phyloP scores from a whole-genome alignment of 92 coral and sea anemone genomes.

The Palythoa heliodiscus region DNA sequence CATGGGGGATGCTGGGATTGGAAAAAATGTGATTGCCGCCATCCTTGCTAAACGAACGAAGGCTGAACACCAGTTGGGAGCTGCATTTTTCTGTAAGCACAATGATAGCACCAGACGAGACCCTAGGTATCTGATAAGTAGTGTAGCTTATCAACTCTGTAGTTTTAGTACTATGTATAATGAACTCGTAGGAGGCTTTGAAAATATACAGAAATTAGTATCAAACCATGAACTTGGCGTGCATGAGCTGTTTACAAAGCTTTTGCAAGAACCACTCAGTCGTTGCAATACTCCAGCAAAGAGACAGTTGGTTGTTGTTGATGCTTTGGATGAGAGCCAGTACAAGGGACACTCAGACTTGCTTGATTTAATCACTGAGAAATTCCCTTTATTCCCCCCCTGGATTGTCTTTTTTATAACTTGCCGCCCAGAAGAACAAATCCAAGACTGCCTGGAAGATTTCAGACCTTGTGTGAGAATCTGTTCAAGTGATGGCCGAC shows the following conservation, averaged over 20 bases:
- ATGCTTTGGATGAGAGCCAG: too few species aligned
- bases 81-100: slow-evolving; percentile 60
- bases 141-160: slow-evolving; percentile 47
- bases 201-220: slow-evolving; percentile 32
- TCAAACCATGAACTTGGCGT: slow-evolving; percentile 44
- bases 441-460: too few species aligned
- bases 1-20: slow-evolving; percentile 67
- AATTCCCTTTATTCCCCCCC: too few species aligned
- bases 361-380: too few species aligned
- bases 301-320: too few species aligned
- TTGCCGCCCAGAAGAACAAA: too few species aligned
- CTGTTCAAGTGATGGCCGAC: too few species aligned
- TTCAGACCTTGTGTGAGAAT: too few species aligned
- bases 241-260: slow-evolving; percentile 50
- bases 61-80: slow-evolving; percentile 37
- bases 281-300: slow-evolving; percentile 1
- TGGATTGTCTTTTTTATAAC: too few species aligned
- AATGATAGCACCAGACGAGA: slow-evolving; percentile 53
- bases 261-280: slow-evolving; percentile 58
- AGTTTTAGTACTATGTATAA: slow-evolving; percentile 31
- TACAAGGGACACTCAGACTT: slow-evolving; percentile 52
- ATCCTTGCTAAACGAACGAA: slow-evolving; percentile 44
- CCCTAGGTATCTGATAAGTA: too few species aligned
- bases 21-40: slow-evolving; percentile 66
- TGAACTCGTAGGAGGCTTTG: slow-evolving; percentile 35